Conservation (phyloP, 2,113 vertebrate species). For the Pterocles burchelli region DNA sequence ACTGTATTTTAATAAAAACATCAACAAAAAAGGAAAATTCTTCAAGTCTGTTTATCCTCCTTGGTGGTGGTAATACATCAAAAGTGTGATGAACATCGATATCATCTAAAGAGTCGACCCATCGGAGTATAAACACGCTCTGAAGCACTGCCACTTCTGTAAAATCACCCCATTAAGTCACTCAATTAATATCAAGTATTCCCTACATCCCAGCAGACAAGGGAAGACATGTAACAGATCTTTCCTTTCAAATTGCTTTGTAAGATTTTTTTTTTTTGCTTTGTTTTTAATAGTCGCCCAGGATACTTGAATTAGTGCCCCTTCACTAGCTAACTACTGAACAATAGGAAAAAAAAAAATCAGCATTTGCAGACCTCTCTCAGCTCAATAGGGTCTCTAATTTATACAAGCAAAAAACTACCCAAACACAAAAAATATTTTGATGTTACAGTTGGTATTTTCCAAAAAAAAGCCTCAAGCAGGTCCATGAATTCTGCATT, state of each 20-base stretch:
- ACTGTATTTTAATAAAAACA: not conserved
- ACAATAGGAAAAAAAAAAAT: not conserved
- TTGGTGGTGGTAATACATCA: not conserved
- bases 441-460: not conserved
- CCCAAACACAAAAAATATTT: not conserved
- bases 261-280: not conserved
- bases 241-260: not conserved
- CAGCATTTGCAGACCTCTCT: not conserved
- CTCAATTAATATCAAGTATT: not conserved
- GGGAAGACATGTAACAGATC: not conserved
- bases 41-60: not conserved
- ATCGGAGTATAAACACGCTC: not conserved
- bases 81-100: not conserved
- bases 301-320: not conserved
- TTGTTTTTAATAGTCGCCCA: not conserved
- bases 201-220: not conserved
- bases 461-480: not conserved
- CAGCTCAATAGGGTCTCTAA: not conserved
- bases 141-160: not conserved
- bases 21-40: not conserved
- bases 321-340: not conserved
- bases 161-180: not conserved
- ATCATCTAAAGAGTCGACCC: not conserved
- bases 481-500: conserved; percentile 7
- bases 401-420: not conserved